Percentiles rank a stretch among this genome's conserved stretches.
Evolutionary conservation across 1,140 invertebrate genomes (phyloP).

Genomic region (Drosophila punjabiensis): DNA sequence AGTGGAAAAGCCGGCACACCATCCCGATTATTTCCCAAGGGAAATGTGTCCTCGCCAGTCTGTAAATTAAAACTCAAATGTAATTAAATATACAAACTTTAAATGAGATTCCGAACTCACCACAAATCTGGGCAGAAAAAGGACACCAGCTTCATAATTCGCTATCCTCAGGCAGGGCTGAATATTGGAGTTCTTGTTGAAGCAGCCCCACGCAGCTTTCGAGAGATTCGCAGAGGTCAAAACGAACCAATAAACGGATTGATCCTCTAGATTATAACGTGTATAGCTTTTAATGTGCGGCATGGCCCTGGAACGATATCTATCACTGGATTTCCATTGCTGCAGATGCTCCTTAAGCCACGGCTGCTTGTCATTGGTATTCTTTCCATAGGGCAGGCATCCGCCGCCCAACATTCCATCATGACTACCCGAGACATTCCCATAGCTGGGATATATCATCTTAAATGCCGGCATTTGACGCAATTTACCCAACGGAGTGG

Average conservation of each 20-base stretch:
- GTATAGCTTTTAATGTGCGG: constrained; percentile 98
- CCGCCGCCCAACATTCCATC: constrained; percentile 94
- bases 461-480: constrained; percentile 77
- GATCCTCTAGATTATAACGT: constrained; percentile 89
- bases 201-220: constrained; percentile 96
- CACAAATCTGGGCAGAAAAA: constrained; percentile 94
- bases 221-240: constrained; percentile 97
- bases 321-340: constrained; percentile 92
- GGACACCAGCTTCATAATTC: constrained; percentile 96
- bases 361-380: constrained; percentile 92
- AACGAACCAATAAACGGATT: constrained; percentile 91
- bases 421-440: constrained; percentile 93
- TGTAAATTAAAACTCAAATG: constrained; percentile 19
- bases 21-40: constrained; percentile 83
- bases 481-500: constrained; percentile 61
- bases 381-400: constrained; percentile 95
- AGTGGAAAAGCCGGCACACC: constrained; percentile 88
- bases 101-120: constrained; percentile 86
- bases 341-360: constrained; percentile 93
- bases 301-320: constrained; percentile 91
- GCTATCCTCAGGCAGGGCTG: constrained; percentile 89
- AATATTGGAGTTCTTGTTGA: constrained; percentile 88
- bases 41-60: constrained; percentile 84
- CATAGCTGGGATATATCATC: constrained; percentile 89
- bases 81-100: too few species aligned